Percentiles rank a stretch among this genome's conserved stretches.
Evolutionary conservation across 2,888 invertebrate species (phyloP).

Genomic region (Baccha elongata): DNA sequence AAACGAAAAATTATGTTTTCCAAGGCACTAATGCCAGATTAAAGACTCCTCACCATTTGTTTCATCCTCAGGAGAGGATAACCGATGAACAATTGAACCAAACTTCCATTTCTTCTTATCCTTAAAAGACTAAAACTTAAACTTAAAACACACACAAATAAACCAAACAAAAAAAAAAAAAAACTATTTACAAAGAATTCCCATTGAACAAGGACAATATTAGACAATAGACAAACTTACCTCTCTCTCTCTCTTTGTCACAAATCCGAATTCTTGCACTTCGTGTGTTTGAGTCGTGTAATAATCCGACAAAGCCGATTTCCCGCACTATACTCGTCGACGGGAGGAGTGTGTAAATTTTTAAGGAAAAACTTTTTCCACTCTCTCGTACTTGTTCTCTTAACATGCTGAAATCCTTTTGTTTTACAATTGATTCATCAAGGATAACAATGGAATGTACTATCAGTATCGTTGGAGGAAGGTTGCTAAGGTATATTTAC

Average conservation of each 20-base stretch:
- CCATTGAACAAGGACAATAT: constrained; percentile 59
- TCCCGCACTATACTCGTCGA: constrained; percentile 28
- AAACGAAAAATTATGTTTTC: constrained; percentile 63
- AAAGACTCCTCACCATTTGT: constrained; percentile 56
- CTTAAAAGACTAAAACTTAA: constrained; percentile 3
- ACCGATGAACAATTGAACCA: constrained; percentile 63
- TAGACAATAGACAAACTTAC: constrained; percentile 52
- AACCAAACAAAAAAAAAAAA: constrained; percentile 1
- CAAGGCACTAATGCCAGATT: constrained; percentile 66
- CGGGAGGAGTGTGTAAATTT: constrained; percentile 22
- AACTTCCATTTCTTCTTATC: constrained; percentile 31
- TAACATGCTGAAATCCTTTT: constrained; percentile 60
- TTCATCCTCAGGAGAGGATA: constrained; percentile 52
- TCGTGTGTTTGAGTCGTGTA: constrained; percentile 56
- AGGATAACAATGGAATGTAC: constrained; percentile 64
- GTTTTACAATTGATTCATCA: constrained; percentile 72
- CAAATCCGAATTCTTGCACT: constrained; percentile 8
- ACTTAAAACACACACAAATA: constrained; percentile 21
- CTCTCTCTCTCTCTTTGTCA: not conserved
- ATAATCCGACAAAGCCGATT: constrained; percentile 57
- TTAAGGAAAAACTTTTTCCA: constrained; percentile 18
- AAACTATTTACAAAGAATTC: constrained; percentile 64
- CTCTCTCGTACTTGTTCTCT: constrained; percentile 4
- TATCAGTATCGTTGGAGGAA: constrained; percentile 32
- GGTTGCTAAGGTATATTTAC: constrained; percentile 14